Percentiles rank a stretch among this genome's conserved stretches.
Conservation (phyloP, 2,888 invertebrate genomes). For the Chironomus tentans region DNA sequence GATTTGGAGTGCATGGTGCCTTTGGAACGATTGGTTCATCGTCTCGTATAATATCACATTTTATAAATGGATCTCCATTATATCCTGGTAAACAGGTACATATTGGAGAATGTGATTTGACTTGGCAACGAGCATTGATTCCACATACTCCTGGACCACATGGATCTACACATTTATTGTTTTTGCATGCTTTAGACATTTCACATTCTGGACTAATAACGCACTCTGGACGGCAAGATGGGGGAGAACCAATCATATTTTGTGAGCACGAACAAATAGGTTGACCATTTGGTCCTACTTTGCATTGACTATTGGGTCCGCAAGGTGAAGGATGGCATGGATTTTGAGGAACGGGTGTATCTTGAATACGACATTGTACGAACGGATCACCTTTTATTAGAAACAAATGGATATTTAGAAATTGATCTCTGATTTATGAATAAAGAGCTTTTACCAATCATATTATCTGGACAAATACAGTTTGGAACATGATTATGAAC, state of each 20-base stretch:
- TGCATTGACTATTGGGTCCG: slow-evolving; percentile 52
- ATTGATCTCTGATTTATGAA: too few relatives aligned
- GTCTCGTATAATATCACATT: slow-evolving; percentile 43
- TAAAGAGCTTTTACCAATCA: too few relatives aligned
- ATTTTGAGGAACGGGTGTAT: slow-evolving; percentile 41
- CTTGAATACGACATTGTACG: slow-evolving; percentile 28
- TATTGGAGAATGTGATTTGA: slow-evolving; percentile 63
- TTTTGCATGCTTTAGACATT: slow-evolving; percentile 57
- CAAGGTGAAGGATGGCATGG: slow-evolving; percentile 62
- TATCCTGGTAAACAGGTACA: slow-evolving; percentile 67
- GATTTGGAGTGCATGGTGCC: slow-evolving; percentile 63
- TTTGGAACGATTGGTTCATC: slow-evolving; percentile 42
- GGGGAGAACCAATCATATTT: slow-evolving; percentile 58
- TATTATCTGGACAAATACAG: too few relatives aligned
- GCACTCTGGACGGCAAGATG: slow-evolving; percentile 66
- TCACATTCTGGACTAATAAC: slow-evolving; percentile 62
- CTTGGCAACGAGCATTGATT: slow-evolving; percentile 58
- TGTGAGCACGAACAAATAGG: slow-evolving; percentile 62
- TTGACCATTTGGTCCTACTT: slow-evolving; percentile 48
- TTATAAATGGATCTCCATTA: slow-evolving; percentile 63
- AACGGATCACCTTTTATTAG: slow-evolving; percentile 28
- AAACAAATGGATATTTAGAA: neutral
- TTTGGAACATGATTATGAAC: too few relatives aligned
- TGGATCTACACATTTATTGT: slow-evolving; percentile 64
- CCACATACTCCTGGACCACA: slow-evolving; percentile 60